Evolutionary conservation across 2,888 invertebrate species (phyloP), one percentile per base, ranked within the genome.

Genomic region (Kryphioiulus occultus): DNA sequence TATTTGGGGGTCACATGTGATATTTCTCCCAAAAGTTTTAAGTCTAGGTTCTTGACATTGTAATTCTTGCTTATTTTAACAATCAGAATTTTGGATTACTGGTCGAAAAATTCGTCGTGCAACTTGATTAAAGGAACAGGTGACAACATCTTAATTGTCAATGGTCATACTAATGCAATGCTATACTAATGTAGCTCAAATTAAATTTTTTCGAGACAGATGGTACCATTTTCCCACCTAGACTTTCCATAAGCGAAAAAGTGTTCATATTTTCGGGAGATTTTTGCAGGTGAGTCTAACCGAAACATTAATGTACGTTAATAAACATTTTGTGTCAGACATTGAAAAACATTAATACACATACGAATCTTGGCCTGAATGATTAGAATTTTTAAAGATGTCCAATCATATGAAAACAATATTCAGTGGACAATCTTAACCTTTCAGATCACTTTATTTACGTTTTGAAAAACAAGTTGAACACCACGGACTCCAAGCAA

Each of bases 381-480:
- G 42, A 12, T 42, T 15, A 42, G 42, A 42, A 42, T 2, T 42
- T 0, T 42, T 15, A 42, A 42, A 12, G 9, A 42, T 42, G 9
- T 42, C 42, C 9, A 12, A 42, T 42, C 42, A 42, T 15, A 15
- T 42, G 42, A 42, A 42, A 15, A 42, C 42, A 42, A 42, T 42
- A 15, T 42, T 42, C 42, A 9, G 39, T 9, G 3, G 9, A 9
- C 39, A 39, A 47, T 47, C 47, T 47, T 15, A 47, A 10, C 82
- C 5, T 82, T 82, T 26, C 42, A 86, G 86, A 15, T 15, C 44
- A 47, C 9, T 86, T 42, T 19, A 22, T 85, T 26, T 86, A 9
- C 32, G 47, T 22, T 86, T 42, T 53, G 32, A 86, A 47, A 47
- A 15, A 47, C 22, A 86, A 44, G 86, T 53, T 3, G 47, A 86